Evolutionary conservation across 2,113 vertebrate species (phyloP).

Genomic region (Hippocampus barbouri): DNA sequence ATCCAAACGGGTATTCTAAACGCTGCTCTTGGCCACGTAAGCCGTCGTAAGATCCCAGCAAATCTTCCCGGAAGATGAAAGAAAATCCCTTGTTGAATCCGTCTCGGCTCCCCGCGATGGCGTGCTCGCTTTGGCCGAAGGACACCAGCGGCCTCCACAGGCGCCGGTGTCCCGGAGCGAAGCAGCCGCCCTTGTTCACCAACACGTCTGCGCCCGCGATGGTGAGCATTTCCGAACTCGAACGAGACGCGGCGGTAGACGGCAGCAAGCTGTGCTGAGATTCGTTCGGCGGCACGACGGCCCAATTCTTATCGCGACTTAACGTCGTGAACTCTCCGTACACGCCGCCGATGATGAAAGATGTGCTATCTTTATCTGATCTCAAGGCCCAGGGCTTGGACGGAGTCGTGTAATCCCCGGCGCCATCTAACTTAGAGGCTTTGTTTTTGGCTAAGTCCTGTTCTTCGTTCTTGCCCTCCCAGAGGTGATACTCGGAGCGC

Average conservation of each 20-base stretch:
- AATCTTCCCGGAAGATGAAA: conserved; percentile 99
- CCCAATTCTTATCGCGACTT: conserved; percentile 88
- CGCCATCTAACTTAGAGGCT: conserved; percentile 80
- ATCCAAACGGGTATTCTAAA: conserved; percentile 90
- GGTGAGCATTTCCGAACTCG: conserved; percentile 84
- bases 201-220: conserved; percentile 94
- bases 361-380: conserved; percentile 85
- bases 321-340: conserved; percentile 95
- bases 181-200: conserved; percentile 90
- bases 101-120: conserved; percentile 79
- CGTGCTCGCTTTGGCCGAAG: conserved; percentile 85
- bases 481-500: conserved; percentile 93
- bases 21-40: conserved; percentile 88
- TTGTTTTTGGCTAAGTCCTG: conserved; percentile 79
- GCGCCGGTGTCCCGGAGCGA: conserved; percentile 90
- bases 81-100: conserved; percentile 94
- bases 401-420: conserved; percentile 92
- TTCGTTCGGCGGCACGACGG: conserved; percentile 81
- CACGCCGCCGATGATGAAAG: conserved; percentile 95
- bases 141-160: conserved; percentile 92
- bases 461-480: conserved; percentile 90
- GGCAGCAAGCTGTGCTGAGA: conserved; percentile 81
- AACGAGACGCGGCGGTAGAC: conserved; percentile 77
- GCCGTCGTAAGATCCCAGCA: conserved; percentile 88
- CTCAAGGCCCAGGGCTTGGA: conserved; percentile 88